Evolutionary conservation across 2,888 invertebrate genomes (phyloP).

Genomic region (Nesidiocoris tenuis): DNA sequence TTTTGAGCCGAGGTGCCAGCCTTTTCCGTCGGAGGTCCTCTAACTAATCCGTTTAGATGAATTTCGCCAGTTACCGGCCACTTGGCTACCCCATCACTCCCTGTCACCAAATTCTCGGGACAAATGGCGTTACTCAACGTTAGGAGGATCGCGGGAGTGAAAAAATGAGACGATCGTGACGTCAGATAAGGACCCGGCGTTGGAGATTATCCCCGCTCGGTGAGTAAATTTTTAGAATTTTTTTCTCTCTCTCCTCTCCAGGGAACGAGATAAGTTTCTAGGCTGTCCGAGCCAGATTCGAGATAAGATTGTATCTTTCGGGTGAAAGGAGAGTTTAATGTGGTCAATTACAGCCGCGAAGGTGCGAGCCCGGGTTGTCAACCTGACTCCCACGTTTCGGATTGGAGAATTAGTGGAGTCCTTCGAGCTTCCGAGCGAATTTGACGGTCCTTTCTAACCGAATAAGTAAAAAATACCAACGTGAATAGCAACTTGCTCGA

Average conservation of each 20-base stretch:
- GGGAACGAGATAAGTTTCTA: slow-evolving; percentile 8
- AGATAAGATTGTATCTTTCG: slow-evolving; percentile 33
- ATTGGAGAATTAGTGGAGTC: no score
- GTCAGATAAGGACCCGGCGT: slow-evolving; percentile 8
- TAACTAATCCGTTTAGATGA: slow-evolving; percentile 34
- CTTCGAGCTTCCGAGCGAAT: no score
- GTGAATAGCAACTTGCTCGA: no score
- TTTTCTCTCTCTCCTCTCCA: neutral
- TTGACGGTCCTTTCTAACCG: no score
- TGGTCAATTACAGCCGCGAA: slow-evolving; percentile 30
- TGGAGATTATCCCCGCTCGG: slow-evolving; percentile 20
- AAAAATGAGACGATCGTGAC: slow-evolving; percentile 10
- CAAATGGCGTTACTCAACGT: slow-evolving; percentile 19
- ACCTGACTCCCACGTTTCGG: neutral
- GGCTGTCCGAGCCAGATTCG: neutral
- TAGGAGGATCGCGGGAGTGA: neutral
- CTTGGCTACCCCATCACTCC: slow-evolving; percentile 19
- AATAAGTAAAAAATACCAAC: no score
- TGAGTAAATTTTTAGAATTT: neutral
- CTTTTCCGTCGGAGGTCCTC: neutral
- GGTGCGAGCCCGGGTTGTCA: slow-evolving; percentile 8
- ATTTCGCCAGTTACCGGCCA: slow-evolving; percentile 37
- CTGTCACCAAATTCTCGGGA: slow-evolving; percentile 20
- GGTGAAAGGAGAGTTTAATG: slow-evolving; percentile 33
- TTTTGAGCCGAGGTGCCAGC: neutral